Percentiles rank a stretch among this genome's conserved stretches.
Evolutionary conservation across 2,797 vertebrate genomes (phyloP).

Genomic region (Peromyscus melanophrys): DNA sequence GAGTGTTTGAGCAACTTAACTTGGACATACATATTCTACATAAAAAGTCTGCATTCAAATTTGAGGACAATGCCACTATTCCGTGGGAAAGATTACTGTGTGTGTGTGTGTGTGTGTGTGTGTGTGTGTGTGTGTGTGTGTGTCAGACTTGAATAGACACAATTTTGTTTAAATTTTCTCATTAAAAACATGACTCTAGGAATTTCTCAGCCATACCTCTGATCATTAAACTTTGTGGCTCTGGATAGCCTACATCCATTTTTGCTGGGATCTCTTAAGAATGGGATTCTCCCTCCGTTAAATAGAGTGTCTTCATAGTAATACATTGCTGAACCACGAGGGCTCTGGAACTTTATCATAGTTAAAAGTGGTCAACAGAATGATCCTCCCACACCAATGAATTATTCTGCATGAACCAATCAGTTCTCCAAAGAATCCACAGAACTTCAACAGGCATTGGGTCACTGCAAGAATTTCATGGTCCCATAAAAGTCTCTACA

Average conservation of each 20-base stretch:
- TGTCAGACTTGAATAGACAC: neutral
- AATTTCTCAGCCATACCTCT: neutral
- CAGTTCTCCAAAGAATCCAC: neutral
- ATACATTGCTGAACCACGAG: rapidly evolving
- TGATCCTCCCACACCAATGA: neutral
- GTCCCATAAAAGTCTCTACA: neutral
- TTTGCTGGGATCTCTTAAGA: neutral
- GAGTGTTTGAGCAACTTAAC: constrained; percentile 49
- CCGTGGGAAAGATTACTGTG: constrained; percentile 58
- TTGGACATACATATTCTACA: constrained; percentile 47
- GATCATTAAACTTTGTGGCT: neutral
- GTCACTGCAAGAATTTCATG: neutral
- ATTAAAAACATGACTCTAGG: neutral
- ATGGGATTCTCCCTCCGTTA: neutral
- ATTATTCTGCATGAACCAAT: neutral
- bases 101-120: neutral
- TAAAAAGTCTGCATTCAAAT: neutral
- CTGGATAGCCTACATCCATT: neutral
- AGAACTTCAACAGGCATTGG: neutral
- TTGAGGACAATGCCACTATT: neutral
- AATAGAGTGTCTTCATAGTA: neutral
- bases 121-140: neutral
- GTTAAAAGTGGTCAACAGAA: neutral
- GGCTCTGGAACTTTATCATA: neutral
- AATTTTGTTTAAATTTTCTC: constrained; percentile 62